Evolutionary conservation across 2,113 vertebrate species (phyloP).

Genomic region (Pyrgilauda ruficollis): DNA sequence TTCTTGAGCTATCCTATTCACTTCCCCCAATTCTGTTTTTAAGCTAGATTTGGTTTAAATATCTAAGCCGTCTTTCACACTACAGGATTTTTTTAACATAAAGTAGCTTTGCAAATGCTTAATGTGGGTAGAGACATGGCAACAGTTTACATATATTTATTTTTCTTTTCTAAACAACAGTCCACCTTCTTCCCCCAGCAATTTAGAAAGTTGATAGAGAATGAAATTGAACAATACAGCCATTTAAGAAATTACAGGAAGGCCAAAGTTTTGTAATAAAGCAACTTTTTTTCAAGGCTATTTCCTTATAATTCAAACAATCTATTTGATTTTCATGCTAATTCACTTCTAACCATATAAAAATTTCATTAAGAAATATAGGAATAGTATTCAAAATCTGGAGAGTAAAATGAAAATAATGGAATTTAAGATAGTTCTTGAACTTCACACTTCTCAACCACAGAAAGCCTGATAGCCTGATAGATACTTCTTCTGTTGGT

Average conservation of each 20-base stretch:
- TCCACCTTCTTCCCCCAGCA: neutral
- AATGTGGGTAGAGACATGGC: neutral
- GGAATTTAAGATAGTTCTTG: neutral
- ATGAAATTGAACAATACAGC: neutral
- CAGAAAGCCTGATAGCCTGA: neutral
- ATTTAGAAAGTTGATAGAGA: neutral
- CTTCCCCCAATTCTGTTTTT: neutral
- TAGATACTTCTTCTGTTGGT: neutral
- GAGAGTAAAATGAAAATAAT: neutral
- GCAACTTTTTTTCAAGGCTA: neutral
- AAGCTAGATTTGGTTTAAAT: neutral
- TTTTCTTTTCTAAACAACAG: neutral
- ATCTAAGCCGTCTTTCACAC: neutral
- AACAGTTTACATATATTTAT: neutral
- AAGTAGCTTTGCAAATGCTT: neutral
- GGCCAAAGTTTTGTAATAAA: constrained; percentile 13
- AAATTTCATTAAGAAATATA: neutral
- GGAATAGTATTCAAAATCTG: neutral
- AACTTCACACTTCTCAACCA: neutral
- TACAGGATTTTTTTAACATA: neutral
- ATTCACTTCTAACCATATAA: neutral
- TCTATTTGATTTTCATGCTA: neutral
- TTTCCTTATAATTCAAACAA: constrained; percentile 11
- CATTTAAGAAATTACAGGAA: neutral
- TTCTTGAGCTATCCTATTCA: neutral